Evolutionary conservation across 2,113 vertebrate genomes (phyloP), one percentile per base, ranked within the genome.

Genomic region (Pleuronectes platessa): DNA sequence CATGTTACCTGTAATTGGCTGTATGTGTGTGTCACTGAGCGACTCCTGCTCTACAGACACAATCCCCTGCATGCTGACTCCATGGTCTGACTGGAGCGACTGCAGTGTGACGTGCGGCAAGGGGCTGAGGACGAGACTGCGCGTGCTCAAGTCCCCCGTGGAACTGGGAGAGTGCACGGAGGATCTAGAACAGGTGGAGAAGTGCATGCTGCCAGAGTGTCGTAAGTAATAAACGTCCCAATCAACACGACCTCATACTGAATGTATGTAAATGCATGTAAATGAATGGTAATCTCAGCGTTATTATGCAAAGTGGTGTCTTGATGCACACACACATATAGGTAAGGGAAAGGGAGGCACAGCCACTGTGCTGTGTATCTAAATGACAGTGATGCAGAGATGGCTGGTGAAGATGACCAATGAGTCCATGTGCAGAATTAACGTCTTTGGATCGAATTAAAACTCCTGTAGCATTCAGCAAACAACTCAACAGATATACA

Each of bases 31-130:
- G 5, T 72, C n/a, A 67, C 27, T 68, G 26, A 66, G 20, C 47
- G n/a, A 31, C 23, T 74, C 18, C 13, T 81, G 26, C 76, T 64
- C 31, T 67, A 6, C 68, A 99, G 98, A 99, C 81, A 99, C 97
- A 40, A 99, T 99, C 83, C 98, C 98, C 0, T 99, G 98, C 79
- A 90, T 99, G 86, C 93, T 99, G 74, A 98, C 97, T 14, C 95
- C 94, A 0, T 99, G 98, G 98, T 98, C 97, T 0, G 97, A 99
- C 70, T 99, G 98, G 98, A 99, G 97, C 0, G 97, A 99, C 89
- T 99, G 98, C 91, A 99, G 98, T 0, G 97, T 99, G 18, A 97
- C 96, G 0, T 99, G 98, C 8, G 97, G 97, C 42, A 99, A 99
- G 79, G 98, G 98, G 26, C 83, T 93, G 86, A 87, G 98, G 47